Evolutionary conservation across 2,888 invertebrate species (phyloP), one percentile per base, ranked within the genome.

Genomic region (Tetanocera ferruginea): DNA sequence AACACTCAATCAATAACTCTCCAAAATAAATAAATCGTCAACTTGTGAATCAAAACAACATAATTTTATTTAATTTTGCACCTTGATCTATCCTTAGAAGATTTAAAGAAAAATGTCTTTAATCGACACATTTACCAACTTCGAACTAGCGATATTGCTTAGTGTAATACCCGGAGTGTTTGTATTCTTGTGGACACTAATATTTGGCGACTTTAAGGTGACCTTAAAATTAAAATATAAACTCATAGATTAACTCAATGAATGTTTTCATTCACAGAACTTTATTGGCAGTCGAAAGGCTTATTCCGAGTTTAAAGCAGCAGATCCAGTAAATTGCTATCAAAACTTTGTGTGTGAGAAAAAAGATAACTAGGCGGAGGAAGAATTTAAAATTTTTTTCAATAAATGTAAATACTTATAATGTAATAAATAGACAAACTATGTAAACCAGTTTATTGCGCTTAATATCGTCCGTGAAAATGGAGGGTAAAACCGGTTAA

Each of bases 311-410:
- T 88, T 80, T 64, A 80, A 82, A 0, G 88, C 88, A 1, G 82
- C 82, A 72, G 89, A 89, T 78, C 88, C 88, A 0, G 77, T 88
- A 3, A 89, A 88, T 78, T 88, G 89, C 66, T 89, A 88, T 77
- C 89, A 89, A 81, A 81, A 85, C 25, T 88, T 82, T 76, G 60
- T 76, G 11, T 31, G 60, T 6, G 72, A 81, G 9, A 82, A 83
- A 28, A 57, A 64, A 5, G 57, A 69, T 66, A 28, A 62, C 5
- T 62, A 62, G 34, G n/a, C 14, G 19, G 17, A 43, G 19, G 19
- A 67, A 23, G n/a, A 60, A 60, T 23, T 4, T 28, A 3, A 3
- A 23, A n/a, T n/a, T n/a, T n/a, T n/a, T n/a, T n/a, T n/a, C n/a
- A 25, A 14, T 28, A 60, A 28, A 23, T 60, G 43, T 11, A 43